These are phyloP conservation scores for Druon quercuslanigerum DNA, from an alignment of 1,140 invertebrate species.

Conservation along the genomic window DNA sequence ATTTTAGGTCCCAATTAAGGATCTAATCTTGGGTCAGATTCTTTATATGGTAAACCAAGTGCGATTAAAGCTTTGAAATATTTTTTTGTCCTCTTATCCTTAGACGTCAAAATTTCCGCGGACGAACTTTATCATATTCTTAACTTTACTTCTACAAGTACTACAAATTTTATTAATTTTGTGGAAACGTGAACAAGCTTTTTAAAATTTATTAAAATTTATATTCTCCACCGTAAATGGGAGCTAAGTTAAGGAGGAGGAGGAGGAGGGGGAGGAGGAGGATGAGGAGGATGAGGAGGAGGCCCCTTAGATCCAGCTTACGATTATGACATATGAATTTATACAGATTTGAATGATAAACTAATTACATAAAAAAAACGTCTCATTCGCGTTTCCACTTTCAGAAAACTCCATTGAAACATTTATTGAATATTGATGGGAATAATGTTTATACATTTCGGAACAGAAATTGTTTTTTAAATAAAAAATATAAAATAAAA, in stretches of 20 bases:
- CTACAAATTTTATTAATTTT: slow-evolving; percentile 20
- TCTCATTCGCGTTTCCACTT: slow-evolving; percentile 7
- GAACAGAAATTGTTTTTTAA: neutral
- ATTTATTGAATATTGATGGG: slow-evolving; percentile 3
- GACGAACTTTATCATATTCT: neutral
- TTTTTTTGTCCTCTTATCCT: neutral
- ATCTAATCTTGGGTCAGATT: too few relatives aligned
- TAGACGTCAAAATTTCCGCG: too few relatives aligned
- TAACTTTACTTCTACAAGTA: slow-evolving; percentile 6
- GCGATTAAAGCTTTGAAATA: neutral
- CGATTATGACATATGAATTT: too few relatives aligned
- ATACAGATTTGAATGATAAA: neutral
- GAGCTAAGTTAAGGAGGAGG: too few relatives aligned
- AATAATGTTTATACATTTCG: slow-evolving; percentile 8
- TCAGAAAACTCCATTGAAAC: neutral
- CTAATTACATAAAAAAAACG: neutral
- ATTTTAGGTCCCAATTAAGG: too few relatives aligned
- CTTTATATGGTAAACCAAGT: too few relatives aligned
- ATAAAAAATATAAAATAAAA: neutral
- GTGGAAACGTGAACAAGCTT: neutral
- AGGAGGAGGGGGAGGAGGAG: too few relatives aligned
- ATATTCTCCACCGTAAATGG: too few relatives aligned
- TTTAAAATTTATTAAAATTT: neutral
- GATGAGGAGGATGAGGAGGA: too few relatives aligned
- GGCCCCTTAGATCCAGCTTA: neutral